A percentile compares a stretch with the other conserved stretches of the same genome.
Evolutionary conservation across 2,797 vertebrate species (phyloP).

Genomic region (Squalus acanthias): DNA sequence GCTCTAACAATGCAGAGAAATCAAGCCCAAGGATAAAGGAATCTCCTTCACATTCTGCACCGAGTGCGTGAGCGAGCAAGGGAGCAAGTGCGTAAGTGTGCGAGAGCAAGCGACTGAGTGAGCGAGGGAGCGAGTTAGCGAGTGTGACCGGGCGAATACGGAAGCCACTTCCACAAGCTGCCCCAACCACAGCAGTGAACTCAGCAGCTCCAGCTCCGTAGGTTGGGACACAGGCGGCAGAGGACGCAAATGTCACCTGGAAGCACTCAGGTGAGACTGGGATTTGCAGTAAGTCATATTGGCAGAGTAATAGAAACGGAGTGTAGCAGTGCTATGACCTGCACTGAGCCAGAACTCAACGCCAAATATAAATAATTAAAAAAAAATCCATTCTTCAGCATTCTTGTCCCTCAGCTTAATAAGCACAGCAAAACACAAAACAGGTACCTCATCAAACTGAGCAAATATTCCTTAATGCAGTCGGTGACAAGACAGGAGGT

Average conservation of each 20-base stretch:
- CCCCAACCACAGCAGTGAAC: not conserved
- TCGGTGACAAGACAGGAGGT: slow-evolving; percentile 7
- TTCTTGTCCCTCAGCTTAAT: slow-evolving; percentile 25
- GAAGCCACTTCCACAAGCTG: not conserved
- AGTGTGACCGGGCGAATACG: not conserved
- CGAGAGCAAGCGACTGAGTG: not conserved
- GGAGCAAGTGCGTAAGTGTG: no score
- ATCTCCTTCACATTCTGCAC: not conserved
- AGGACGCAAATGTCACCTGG: not conserved
- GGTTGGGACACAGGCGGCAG: not conserved
- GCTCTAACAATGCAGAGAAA: not conserved
- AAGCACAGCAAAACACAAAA: slow-evolving; percentile 33
- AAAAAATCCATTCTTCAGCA: slow-evolving; percentile 24
- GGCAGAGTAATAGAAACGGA: not conserved
- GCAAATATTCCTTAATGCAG: not conserved
- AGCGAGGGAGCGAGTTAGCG: not conserved
- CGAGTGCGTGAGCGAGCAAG: no score
- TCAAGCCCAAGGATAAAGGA: not conserved
- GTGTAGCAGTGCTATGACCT: not conserved
- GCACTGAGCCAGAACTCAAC: not conserved
- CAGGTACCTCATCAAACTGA: slow-evolving; percentile 23
- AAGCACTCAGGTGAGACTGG: not conserved
- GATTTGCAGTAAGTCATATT: not conserved
- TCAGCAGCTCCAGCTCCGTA: not conserved
- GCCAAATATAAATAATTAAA: not conserved